Base-by-base conservation (phyloP, 2,113 vertebrate species). In the Ornithorhynchus anatinus region DNA sequence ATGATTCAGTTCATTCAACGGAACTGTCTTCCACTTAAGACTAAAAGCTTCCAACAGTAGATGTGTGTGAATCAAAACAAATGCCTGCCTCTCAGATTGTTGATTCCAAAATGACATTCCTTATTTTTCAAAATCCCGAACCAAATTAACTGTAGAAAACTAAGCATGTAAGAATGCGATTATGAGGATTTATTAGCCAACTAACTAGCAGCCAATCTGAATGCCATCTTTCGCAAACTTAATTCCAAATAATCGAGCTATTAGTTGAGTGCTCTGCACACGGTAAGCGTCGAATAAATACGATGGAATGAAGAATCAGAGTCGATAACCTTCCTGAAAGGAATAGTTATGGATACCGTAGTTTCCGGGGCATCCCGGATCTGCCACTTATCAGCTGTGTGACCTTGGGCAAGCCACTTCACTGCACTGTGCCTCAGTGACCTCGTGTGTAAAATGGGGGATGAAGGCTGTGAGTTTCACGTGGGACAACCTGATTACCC, bases 251-350 rank as follows among this genome's bases (percentile, higher is more conserved):
- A 44, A 73, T n/a, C n/a, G n/a, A n/a, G n/a, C n/a, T n/a, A n/a
- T n/a, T n/a, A n/a, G n/a, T n/a, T n/a, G n/a, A n/a, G n/a, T n/a
- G n/a, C n/a, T n/a, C n/a, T n/a, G n/a, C n/a, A n/a, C n/a, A n/a
- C n/a, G n/a, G n/a, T n/a, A n/a, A n/a, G n/a, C n/a, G n/a, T n/a
- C n/a, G n/a, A n/a, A n/a, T n/a, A n/a, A n/a, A n/a, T n/a, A n/a
- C n/a, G n/a, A n/a, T n/a, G n/a, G n/a, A n/a, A n/a, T n/a, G n/a
- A n/a, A n/a, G 69, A 71, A 39, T 71, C 62, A 57, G 62, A 78
- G 59, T 81, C 22, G 76, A 69, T 78, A 62, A 66, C 77, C 85
- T 80, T 80, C 62, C 42, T 47, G 39, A 57, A 77, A 51, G 50
- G 47, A 32, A 51, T 47, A 73, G 38, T 45, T 75, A 22, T 42